Base-by-base conservation (phyloP, 30 jellyfish, hydroid and myxozoan species). In the Calvadosia cruxmelitensis region DNA sequence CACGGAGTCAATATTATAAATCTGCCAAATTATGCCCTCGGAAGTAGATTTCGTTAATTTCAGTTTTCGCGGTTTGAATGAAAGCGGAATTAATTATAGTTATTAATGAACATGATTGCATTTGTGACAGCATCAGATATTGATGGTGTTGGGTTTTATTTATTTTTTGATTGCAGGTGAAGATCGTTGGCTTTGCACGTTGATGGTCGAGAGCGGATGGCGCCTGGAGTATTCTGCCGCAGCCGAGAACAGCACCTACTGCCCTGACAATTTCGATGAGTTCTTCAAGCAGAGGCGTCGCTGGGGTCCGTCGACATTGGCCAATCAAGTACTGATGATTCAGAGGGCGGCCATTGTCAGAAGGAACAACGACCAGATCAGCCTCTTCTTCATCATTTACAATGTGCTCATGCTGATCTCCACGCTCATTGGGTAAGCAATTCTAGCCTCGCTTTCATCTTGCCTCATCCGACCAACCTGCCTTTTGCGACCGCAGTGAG, bases 161-260 rank as follows among this genome's bases (percentile, higher is more conserved):
- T 20, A 5, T 42, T 50, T 34, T 50, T 0, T 12, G 31, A 15
- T n/a, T 27, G 1, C 70, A 87, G 96, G 96, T 32, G 96, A 87
- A 50, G 96, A 87, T 69, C 94, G 96, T 52, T 87, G 96, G 96
- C 75, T 86, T n/a, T 87, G 96, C 73, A 87, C 96, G 0, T 62
- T 87, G 67, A 69, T 87, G 93, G 92, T 87, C 26, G 94, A 87
- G 53, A 93, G 92, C 1, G 96, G 96, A 7, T 87, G 96, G 96
- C 84, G 82, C 31, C 73, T 87, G 63, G 96, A 87, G 67, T 87
- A 79, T 66, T 87, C 86, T 61, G 96, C 96, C 2, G 82, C 94
- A 27, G 94, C 96, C 51, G 94, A 76, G 74, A 78, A 87, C 69
- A 66, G 87, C 53, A 87, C 96, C 5, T 87, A 87, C 68, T 87